Evolutionary conservation across 2,113 vertebrate genomes (phyloP), one percentile per base, ranked within the genome.

Genomic region (Porphyrio hochstetteri): DNA sequence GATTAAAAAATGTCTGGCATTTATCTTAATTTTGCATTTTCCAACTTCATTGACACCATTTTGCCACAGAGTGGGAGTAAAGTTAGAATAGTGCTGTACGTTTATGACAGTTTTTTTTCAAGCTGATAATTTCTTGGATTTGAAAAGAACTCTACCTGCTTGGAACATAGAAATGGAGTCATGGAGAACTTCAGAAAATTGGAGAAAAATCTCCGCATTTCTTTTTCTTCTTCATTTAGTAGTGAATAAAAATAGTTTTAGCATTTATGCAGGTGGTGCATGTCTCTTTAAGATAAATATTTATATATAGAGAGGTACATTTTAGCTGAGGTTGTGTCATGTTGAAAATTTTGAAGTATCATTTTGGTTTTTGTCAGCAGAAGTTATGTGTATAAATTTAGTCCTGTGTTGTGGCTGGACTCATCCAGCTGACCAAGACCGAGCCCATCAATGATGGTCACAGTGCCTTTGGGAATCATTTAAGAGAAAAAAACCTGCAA

Each of bases 21-120:
- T 97, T 88, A 71, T 83, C 44, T 91, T 83, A 83, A 67, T 88
- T 90, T 68, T 88, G 19, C 25, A 86, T 76, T 92, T 94, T 84
- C 81, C 44, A 59, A 48, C 60, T 86, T 91, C 71, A 92, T 23
- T 86, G 83, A 46, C 42, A 71, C 27, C 38, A 29, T 90, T 86
- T 96, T 92, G 56, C 72, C 56, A 59, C 42, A 81, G 64, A 84
- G 91, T 78, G 77, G 77, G 69, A 70, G 56, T 80, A 46, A 83
- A 86, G 48, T 82, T 75, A 71, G 18, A 83, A 75, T 27, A 71
- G 38, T 25, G 42, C 33, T 88, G 77, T 89, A 78, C 8, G 24
- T 31, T 59, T 91, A 35, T 75, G 65, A 75, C 52, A 84, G 40
- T 15, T 74, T 82, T 82, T 84, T 90, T 95, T 40, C 68, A 82